Percentiles rank a stretch among this genome's conserved stretches.
Evolutionary conservation across 2,113 vertebrate species (phyloP).

Genomic region (Emberiza fucata): DNA sequence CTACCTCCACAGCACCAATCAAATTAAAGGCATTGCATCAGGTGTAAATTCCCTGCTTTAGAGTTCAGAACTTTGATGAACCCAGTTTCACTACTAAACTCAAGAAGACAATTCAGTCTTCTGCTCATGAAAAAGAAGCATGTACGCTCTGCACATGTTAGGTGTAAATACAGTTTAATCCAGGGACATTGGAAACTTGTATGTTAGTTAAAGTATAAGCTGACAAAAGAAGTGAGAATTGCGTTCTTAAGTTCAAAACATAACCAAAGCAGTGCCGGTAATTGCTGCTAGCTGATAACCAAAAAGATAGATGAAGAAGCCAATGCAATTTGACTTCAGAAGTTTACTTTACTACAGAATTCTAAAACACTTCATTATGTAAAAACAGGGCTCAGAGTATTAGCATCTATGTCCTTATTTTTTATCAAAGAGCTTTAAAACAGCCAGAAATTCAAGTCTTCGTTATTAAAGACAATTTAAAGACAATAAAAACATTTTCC

Average conservation of each 20-base stretch:
- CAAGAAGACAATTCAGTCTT: neutral
- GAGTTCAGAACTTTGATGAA: neutral
- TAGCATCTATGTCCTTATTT: neutral
- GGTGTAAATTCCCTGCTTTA: neutral
- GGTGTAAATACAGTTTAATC: neutral
- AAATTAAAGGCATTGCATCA: neutral
- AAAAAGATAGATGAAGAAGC: neutral
- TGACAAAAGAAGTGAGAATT: neutral
- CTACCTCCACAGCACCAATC: neutral
- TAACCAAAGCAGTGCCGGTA: neutral
- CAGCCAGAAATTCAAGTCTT: neutral
- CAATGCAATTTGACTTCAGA: neutral
- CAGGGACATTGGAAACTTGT: neutral
- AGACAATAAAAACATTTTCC: neutral
- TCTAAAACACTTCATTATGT: neutral
- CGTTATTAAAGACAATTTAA: neutral
- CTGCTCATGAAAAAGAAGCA: neutral
- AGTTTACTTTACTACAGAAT: neutral
- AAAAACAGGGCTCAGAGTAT: neutral
- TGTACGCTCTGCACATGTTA: neutral
- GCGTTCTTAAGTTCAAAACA: neutral
- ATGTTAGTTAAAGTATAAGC: neutral
- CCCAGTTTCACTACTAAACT: neutral
- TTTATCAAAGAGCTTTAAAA: neutral
- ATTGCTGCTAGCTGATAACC: neutral